Evolutionary conservation across 2,113 vertebrate species (phyloP).

Genomic region (Helogale parvula): DNA sequence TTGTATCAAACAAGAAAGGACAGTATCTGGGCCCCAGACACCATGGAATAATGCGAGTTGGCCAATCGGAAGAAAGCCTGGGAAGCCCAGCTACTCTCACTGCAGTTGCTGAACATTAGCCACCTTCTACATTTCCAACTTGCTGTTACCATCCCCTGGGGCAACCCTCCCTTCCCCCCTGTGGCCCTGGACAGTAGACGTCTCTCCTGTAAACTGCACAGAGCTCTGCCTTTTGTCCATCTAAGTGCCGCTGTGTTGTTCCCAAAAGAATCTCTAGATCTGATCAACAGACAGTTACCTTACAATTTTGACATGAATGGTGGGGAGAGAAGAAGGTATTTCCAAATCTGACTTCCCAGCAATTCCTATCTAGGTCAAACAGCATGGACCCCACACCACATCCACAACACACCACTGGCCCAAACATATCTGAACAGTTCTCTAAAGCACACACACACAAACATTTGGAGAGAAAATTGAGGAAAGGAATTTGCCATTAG

Average conservation of each 20-base stretch:
- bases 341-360: background rate
- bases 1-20: background rate
- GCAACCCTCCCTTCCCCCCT: background rate
- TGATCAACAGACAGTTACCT: background rate
- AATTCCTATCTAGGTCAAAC: background rate
- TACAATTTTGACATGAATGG: background rate
- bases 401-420: background rate
- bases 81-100: background rate
- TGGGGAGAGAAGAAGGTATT: background rate
- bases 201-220: background rate
- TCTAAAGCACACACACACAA: constrained; percentile 56
- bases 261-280: background rate
- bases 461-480: constrained; percentile 58
- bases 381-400: background rate
- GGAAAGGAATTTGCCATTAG: background rate
- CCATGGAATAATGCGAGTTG: background rate
- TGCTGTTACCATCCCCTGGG: background rate
- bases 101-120: background rate
- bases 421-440: background rate
- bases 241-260: too few relatives aligned
- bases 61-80: background rate
- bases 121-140: background rate
- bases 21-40: background rate
- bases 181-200: fast-evolving
- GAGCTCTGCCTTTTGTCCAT: background rate